These are phyloP conservation scores for Chorisops tibialis DNA, from an alignment of 2,888 invertebrate species.

Conservation along the genomic window DNA sequence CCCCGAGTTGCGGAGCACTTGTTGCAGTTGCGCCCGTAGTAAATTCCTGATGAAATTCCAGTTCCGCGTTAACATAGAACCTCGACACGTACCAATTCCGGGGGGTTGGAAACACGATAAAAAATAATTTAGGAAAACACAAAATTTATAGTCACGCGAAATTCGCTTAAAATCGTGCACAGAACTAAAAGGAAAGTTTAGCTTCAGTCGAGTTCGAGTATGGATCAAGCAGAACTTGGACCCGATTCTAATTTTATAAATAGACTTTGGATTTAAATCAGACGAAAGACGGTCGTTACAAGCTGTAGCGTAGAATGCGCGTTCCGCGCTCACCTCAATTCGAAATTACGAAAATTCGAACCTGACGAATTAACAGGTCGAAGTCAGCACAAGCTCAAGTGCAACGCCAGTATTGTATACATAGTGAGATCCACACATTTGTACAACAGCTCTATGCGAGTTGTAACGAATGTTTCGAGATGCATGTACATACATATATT, in stretches of 20 bases:
- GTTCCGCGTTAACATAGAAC: background rate
- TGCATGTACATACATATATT: conserved; percentile 5
- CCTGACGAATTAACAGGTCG: too few species aligned
- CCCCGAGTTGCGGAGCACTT: background rate
- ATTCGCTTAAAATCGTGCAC: conserved; percentile 3
- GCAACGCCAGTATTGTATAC: background rate
- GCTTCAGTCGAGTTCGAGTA: background rate
- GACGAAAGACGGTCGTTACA: conserved; percentile 4
- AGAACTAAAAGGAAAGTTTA: conserved; percentile 13
- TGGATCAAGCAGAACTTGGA: conserved; percentile 7
- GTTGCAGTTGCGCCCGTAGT: background rate
- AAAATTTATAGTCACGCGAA: background rate
- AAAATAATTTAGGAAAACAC: background rate
- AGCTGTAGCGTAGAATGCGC: background rate
- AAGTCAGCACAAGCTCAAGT: too few species aligned
- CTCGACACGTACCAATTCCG: background rate
- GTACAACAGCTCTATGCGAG: background rate
- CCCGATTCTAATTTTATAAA: conserved; percentile 18
- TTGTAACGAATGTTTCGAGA: background rate
- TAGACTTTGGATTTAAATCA: conserved; percentile 20
- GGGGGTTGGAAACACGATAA: background rate
- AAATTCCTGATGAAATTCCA: background rate
- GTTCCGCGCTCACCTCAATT: conserved; percentile 10
- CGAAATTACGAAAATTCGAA: background rate
- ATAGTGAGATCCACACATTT: background rate